Percentiles rank a stretch among this genome's conserved stretches.
These are phyloP conservation scores for Barbus barbus DNA, from an alignment of 2,113 vertebrate genomes.

Conservation along the genomic window DNA sequence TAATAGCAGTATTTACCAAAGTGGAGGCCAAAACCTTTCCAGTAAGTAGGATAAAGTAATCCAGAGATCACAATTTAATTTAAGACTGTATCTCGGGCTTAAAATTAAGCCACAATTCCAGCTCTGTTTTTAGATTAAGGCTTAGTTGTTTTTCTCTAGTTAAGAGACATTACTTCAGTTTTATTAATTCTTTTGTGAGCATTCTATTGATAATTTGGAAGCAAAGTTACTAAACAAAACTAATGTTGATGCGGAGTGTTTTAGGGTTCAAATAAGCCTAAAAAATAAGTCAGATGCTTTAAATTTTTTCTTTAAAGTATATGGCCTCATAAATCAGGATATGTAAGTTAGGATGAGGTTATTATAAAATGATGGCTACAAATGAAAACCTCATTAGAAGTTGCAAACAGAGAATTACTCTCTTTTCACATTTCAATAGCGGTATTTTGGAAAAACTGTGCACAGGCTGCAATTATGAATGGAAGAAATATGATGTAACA, in stretches of 20 bases:
- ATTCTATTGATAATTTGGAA: background rate
- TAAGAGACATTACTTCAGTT: background rate
- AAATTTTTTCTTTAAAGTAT: background rate
- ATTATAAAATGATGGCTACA: background rate
- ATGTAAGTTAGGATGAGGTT: background rate
- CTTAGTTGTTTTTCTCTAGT: background rate
- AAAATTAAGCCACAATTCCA: constrained; percentile 30
- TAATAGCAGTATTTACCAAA: constrained; percentile 38
- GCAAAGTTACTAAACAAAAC: constrained; percentile 6
- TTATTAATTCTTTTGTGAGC: background rate
- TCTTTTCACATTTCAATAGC: background rate
- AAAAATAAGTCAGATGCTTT: background rate
- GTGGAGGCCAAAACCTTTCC: background rate
- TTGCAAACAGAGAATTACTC: background rate
- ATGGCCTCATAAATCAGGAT: background rate
- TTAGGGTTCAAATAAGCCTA: background rate
- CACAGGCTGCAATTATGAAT: background rate
- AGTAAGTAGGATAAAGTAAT: constrained; percentile 44
- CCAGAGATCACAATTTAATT: constrained; percentile 45
- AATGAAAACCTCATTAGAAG: background rate
- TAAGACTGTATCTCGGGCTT: constrained; percentile 20
- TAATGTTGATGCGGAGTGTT: background rate
- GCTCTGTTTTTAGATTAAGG: constrained; percentile 20
- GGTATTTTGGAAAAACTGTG: background rate
- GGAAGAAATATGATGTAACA: background rate